Evolutionary conservation across 2,888 invertebrate species (phyloP).

Genomic region (Temnothorax ravouxi): DNA sequence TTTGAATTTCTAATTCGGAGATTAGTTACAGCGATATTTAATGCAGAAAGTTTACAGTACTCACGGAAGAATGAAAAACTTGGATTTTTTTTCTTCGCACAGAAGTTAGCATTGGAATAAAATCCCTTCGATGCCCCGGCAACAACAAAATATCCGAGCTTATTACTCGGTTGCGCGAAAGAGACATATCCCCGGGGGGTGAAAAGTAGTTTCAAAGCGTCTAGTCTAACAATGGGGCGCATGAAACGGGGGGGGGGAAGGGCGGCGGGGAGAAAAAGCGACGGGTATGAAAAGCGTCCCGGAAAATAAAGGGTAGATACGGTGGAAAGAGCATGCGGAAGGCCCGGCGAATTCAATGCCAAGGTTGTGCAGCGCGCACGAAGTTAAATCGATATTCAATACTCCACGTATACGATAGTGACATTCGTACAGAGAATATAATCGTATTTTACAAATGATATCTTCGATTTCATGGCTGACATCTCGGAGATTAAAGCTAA

Average conservation of each 20-base stretch:
- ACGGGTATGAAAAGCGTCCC: constrained; percentile 68
- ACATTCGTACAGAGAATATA: constrained; percentile 33
- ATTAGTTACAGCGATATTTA: neutral
- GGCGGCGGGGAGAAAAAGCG: constrained; percentile 67
- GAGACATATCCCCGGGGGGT: constrained; percentile 42
- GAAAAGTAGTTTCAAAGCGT: constrained; percentile 77
- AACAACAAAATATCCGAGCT: constrained; percentile 44
- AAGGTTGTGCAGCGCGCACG: constrained; percentile 63
- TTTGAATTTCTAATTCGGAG: constrained; percentile 4
- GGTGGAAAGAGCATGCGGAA: constrained; percentile 62
- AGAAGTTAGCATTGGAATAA: constrained; percentile 6
- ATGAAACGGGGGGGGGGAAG: constrained; percentile 60
- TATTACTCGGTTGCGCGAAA: constrained; percentile 46
- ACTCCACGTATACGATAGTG: constrained; percentile 46
- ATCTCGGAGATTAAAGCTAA: constrained; percentile 7
- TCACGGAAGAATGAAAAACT: neutral
- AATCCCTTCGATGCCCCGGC: constrained; percentile 13
- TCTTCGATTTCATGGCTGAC: constrained; percentile 16
- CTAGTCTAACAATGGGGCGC: constrained; percentile 78
- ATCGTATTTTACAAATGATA: constrained; percentile 33
- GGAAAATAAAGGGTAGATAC: constrained; percentile 74
- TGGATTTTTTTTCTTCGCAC: constrained; percentile 21
- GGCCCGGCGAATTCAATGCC: constrained; percentile 72
- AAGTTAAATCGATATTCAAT: constrained; percentile 73
- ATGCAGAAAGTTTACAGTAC: neutral